Base-by-base conservation (phyloP, 2,113 vertebrate species). In the Clarias magur region DNA sequence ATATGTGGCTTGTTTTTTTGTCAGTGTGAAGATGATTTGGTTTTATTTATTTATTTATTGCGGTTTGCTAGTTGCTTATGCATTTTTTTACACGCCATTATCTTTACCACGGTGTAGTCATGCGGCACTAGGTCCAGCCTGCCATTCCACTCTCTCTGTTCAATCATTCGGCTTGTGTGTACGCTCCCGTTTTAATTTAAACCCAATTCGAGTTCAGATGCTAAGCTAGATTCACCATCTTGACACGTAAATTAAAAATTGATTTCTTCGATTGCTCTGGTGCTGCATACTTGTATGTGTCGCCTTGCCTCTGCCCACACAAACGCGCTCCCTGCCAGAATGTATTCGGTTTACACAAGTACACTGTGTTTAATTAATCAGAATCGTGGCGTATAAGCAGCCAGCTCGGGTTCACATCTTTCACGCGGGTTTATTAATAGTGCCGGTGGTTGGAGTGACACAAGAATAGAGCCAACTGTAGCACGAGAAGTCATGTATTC, bases 191-290 rank as follows among this genome's bases (percentile, higher is more conserved):
- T 93, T 92, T 93, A 93, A 94, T 95, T 78, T 94, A 95, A 93
- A 92, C 92, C 90, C 87, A 79, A 75, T 86, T 86, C 90, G 88
- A 89, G 89, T 85, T 70, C 70, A 72, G 90, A 91, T 89, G 89
- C 89, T 89, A 88, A 85, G 72, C 90, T 88, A 91, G 91, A 91
- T 90, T 92, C 92, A 90, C 91, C 92, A 91, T 91, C 89, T 89
- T 92, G 89, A 92, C 87, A 88, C 92, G 90, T 93, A 95, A 94
- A 95, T 95, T 95, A 94, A 94, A 94, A 94, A 95, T 95, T 94
- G 93, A 95, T 95, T 94, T 94, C 92, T 94, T 95, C 89, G 84
- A 94, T 92, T 91, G 92, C 90, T 93, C 90, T 81, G 80, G 87
- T 85, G 59, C 85, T 90, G 90, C 2, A 2, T 82, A 48, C n/a